Conservation (phyloP, 1,140 invertebrate species). For the Ceratosolen solmsi region DNA sequence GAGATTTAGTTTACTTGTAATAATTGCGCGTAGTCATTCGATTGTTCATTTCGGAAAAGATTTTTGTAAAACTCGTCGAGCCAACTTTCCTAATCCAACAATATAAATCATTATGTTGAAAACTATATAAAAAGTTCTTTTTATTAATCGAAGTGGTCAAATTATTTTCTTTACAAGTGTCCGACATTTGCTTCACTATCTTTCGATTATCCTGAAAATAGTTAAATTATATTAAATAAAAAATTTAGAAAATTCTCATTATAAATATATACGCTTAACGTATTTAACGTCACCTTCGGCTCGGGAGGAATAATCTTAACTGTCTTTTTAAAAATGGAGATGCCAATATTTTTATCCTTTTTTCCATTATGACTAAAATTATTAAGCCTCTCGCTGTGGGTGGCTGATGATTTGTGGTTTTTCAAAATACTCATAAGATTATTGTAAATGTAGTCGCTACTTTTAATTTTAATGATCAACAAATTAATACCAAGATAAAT, state of each 20-base stretch:
- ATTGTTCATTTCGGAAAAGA: conserved; percentile 65
- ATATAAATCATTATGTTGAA: conserved; percentile 62
- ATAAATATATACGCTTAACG: not conserved
- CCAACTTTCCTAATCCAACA: conserved; percentile 72
- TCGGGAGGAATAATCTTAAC: not conserved
- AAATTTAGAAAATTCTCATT: not conserved
- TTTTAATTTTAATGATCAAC: conserved; percentile 24
- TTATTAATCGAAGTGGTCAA: conserved; percentile 59
- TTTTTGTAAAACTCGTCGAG: conserved; percentile 70
- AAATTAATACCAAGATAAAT: conserved; percentile 35
- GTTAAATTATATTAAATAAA: too few species aligned
- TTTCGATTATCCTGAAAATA: conserved; percentile 52
- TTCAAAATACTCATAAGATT: conserved; percentile 21
- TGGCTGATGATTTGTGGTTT: not conserved
- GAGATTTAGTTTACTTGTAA: conserved; percentile 60
- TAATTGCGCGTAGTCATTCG: conserved; percentile 55
- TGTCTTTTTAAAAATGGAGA: not conserved
- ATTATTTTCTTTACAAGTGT: conserved; percentile 65
- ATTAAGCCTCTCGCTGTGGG: not conserved
- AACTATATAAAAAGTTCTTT: conserved; percentile 66
- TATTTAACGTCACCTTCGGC: not conserved
- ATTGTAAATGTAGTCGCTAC: conserved; percentile 14
- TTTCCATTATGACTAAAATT: not conserved
- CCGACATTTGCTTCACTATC: conserved; percentile 54
- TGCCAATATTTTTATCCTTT: not conserved